Base-by-base conservation (phyloP, 1,140 invertebrate genomes). In the Apis dorsata region DNA sequence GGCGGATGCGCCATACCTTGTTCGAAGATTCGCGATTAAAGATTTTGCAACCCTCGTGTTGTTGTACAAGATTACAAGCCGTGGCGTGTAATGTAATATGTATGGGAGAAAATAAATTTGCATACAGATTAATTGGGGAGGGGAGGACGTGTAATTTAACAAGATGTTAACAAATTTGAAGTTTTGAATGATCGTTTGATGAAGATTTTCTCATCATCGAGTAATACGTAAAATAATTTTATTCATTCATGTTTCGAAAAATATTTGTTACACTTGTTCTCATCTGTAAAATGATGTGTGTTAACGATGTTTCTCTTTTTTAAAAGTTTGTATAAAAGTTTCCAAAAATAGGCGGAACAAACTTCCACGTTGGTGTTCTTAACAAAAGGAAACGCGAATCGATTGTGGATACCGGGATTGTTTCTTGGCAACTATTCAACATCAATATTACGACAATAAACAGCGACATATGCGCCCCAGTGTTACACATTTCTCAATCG, bases 371-470 rank as follows among this genome's bases (percentile, higher is more conserved):
- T 24, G 1, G 7, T 66, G n/a, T 5, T 17, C 60, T 21, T 62
- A 63, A 73, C 70, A 74, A 74, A 44, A 66, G 79, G 57, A 74
- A 75, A 74, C 63, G 66, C 51, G 57, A 66, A 81, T 81, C 79
- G 71, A 81, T 76, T 34, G 17, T 51, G 19, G 17, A 71, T 28
- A 51, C 15, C 53, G 72, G 17, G 24, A 72, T 73, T 73, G 53
- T 34, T 66, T 76, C 63, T 81, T 76, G 79, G 79, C 72, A 53
- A 59, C n/a, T 34, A 75, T 76, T 81, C 79, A 75, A 59, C 55
- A 24, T 68, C 62, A 72, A 81, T 81, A 76, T 81, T 59, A 28
- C 79, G 72, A 68, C 51, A 76, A 81, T 76, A 76, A 81, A 75
- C 79, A 76, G 62, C 34, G 63, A 63, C 78, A 80, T 80, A 76